phyloP scores from a whole-genome alignment of 2,888 invertebrate genomes.

The Stenodema calcarata region DNA sequence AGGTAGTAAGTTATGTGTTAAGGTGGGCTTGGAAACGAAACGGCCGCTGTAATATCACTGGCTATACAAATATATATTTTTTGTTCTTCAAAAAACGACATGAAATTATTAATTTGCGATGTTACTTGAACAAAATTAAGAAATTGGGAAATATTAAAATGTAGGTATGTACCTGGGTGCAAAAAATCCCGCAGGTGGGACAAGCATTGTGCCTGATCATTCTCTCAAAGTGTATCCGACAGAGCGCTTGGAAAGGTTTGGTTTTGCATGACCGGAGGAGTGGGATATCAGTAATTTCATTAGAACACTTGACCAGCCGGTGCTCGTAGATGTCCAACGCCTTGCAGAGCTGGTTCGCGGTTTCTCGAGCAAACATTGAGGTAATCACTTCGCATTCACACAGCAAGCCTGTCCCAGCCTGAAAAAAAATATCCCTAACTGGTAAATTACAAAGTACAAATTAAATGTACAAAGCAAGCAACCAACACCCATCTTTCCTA shows the following conservation, averaged over 20 bases:
- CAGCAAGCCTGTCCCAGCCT: constrained; percentile 54
- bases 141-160: too few species aligned
- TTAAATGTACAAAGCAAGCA: too few species aligned
- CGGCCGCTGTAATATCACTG: too few species aligned
- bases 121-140: too few species aligned
- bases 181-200: constrained; percentile 87
- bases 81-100: too few species aligned
- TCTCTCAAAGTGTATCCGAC: constrained; percentile 78
- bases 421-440: not conserved
- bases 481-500: too few species aligned
- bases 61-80: too few species aligned
- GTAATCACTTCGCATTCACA: constrained; percentile 60
- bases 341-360: constrained; percentile 65
- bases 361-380: not conserved
- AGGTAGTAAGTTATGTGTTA: too few species aligned
- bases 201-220: constrained; percentile 85
- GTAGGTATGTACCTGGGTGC: constrained; percentile 77
- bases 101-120: too few species aligned
- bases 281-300: constrained; percentile 69
- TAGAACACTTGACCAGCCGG: constrained; percentile 80
- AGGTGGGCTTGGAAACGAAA: too few species aligned
- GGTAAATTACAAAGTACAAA: too few species aligned
- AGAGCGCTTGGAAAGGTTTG: constrained; percentile 73
- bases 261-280: constrained; percentile 74
- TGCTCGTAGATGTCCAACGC: constrained; percentile 79